These are phyloP conservation scores for Arrhopalites spinosus DNA, from an alignment of 2,888 invertebrate genomes.

Conservation along the genomic window DNA sequence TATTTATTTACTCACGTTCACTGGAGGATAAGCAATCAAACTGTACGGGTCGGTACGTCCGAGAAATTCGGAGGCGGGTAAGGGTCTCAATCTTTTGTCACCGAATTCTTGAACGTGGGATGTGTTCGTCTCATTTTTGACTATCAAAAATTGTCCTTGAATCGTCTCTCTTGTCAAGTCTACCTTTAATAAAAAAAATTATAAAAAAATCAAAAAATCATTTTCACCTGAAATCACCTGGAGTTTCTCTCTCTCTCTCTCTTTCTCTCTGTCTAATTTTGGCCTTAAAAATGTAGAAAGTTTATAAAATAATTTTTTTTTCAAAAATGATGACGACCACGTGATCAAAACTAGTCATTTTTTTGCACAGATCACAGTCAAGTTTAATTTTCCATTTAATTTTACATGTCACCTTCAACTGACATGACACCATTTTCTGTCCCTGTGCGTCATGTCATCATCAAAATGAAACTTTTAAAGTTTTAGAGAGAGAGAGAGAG, in stretches of 20 bases:
- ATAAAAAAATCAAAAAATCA: conserved; percentile 15
- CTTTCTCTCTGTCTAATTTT: no score
- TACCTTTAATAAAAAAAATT: conserved; percentile 58
- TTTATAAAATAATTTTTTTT: no score
- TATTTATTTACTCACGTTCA: conserved; percentile 49
- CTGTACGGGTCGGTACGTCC: conserved; percentile 45
- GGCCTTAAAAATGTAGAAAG: no score
- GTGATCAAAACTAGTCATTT: no score
- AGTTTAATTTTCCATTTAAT: no score
- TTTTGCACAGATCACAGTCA: no score
- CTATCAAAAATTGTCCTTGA: conserved; percentile 63
- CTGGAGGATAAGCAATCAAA: conserved; percentile 37
- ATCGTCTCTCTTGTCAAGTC: conserved; percentile 63
- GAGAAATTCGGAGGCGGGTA: conserved; percentile 57
- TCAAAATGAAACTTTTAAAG: background rate
- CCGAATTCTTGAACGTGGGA: conserved; percentile 67
- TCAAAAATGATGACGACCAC: no score
- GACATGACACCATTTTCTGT: no score
- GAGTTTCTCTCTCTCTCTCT: no score
- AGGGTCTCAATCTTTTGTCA: conserved; percentile 59
- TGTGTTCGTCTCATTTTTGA: conserved; percentile 64
- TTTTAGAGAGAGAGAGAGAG: background rate
- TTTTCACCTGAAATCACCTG: background rate
- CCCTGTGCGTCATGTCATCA: no score
- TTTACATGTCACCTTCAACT: no score